Percentiles rank a stretch among this genome's conserved stretches.
Evolutionary conservation across 2,797 vertebrate genomes (phyloP).

Genomic region (Falco berigora): DNA sequence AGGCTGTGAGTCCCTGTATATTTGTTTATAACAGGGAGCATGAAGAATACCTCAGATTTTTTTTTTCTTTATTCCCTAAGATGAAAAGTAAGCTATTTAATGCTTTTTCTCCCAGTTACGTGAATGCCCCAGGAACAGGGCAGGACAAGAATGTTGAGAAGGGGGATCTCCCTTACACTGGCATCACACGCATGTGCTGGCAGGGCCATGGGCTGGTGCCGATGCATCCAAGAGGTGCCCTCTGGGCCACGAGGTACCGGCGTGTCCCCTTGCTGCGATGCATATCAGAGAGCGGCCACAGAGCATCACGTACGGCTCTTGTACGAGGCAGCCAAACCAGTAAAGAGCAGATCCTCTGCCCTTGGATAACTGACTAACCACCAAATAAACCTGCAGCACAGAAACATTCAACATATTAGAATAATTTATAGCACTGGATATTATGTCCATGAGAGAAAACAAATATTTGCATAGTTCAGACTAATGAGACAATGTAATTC

Average conservation of each 20-base stretch:
- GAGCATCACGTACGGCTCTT: not conserved
- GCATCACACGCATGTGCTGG: not conserved
- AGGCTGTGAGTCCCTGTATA: not conserved
- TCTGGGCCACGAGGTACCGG: not conserved
- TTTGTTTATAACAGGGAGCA: not conserved
- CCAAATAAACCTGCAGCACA: not conserved
- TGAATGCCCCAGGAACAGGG: not conserved
- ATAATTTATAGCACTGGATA: not conserved
- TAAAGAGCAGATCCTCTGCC: not conserved
- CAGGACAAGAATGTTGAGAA: not conserved
- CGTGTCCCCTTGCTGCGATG: not conserved
- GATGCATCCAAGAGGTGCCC: not conserved
- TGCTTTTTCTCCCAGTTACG: not conserved
- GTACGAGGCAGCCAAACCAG: not conserved
- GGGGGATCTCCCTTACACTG: not conserved
- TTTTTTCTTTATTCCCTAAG: not conserved
- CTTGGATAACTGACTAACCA: fast-evolving
- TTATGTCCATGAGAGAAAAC: not conserved
- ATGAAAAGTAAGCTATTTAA: not conserved
- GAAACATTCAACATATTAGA: not conserved
- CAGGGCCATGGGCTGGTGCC: not conserved
- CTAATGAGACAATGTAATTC: not conserved
- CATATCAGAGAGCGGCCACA: fast-evolving
- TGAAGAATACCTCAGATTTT: not conserved
- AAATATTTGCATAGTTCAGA: not conserved